These are phyloP conservation scores for Balearica regulorum DNA, from an alignment of 2,797 vertebrate genomes.

Conservation along the genomic window DNA sequence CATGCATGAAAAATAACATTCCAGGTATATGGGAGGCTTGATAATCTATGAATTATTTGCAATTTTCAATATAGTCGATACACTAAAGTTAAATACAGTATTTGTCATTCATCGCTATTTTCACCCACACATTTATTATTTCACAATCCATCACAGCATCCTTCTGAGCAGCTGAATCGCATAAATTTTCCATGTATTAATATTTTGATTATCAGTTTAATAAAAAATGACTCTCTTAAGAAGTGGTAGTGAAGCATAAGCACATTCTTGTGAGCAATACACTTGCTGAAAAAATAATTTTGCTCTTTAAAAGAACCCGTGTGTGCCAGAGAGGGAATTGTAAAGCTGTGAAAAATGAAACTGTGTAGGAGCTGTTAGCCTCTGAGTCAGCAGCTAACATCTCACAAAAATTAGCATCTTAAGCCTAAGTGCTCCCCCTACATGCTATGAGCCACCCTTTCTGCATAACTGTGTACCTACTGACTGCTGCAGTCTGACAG, in stretches of 20 bases:
- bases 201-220: conserved; percentile 40
- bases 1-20: background rate
- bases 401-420: conserved; percentile 59
- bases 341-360: conserved; percentile 36
- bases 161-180: background rate
- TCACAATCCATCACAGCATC: background rate
- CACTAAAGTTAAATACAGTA: background rate
- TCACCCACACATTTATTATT: conserved; percentile 1
- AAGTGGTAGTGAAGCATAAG: background rate
- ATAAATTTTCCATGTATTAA: conserved; percentile 22
- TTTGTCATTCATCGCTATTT: background rate
- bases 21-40: background rate
- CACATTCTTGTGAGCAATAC: background rate
- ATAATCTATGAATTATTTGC: background rate
- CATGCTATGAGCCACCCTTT: background rate
- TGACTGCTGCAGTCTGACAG: background rate
- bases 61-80: background rate
- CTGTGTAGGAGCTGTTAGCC: conserved; percentile 10
- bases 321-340: background rate
- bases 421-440: conserved; percentile 35
- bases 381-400: conserved; percentile 73
- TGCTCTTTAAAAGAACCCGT: background rate
- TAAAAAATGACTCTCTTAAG: conserved; percentile 19
- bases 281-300: background rate
- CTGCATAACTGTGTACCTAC: background rate